Evolutionary conservation across 2,888 invertebrate genomes (phyloP).

Genomic region (Diarsia dahlii): DNA sequence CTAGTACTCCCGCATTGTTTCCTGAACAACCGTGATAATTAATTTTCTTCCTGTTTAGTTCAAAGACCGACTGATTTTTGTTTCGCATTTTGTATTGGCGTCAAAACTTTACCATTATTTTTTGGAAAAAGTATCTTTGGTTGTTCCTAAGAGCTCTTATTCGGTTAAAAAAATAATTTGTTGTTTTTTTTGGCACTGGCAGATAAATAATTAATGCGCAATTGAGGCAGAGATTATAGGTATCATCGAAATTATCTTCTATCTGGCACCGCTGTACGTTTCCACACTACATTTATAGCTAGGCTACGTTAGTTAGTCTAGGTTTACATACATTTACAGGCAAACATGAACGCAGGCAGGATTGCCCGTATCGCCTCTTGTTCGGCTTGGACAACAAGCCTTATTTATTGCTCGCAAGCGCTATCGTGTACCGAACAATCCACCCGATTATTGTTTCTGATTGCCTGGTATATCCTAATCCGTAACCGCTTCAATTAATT

Average conservation of each 20-base stretch:
- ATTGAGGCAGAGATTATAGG: not conserved
- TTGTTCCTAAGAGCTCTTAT: not conserved
- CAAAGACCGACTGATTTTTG: slow-evolving; percentile 34
- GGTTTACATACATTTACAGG: slow-evolving; percentile 41
- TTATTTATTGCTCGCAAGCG: slow-evolving; percentile 57
- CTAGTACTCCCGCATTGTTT: slow-evolving; percentile 56
- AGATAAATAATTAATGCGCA: not conserved
- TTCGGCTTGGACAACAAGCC: slow-evolving; percentile 53
- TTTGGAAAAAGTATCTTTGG: not conserved
- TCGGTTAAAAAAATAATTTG: too few relatives aligned
- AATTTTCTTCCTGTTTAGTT: slow-evolving; percentile 55
- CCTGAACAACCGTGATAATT: slow-evolving; percentile 53
- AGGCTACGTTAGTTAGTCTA: slow-evolving; percentile 2
- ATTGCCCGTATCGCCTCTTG: slow-evolving; percentile 47
- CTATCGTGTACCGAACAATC: slow-evolving; percentile 50
- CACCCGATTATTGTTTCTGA: slow-evolving; percentile 55
- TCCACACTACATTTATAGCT: not conserved
- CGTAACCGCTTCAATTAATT: slow-evolving; percentile 30
- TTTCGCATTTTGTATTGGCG: slow-evolving; percentile 15
- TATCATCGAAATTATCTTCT: not conserved
- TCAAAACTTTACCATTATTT: not conserved
- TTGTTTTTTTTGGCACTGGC: not conserved
- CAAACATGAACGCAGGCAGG: slow-evolving; percentile 29
- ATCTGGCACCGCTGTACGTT: not conserved
- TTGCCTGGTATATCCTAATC: slow-evolving; percentile 51